Evolutionary conservation across 2,797 vertebrate species (phyloP).

Genomic region (Crocodylus rhombifer): DNA sequence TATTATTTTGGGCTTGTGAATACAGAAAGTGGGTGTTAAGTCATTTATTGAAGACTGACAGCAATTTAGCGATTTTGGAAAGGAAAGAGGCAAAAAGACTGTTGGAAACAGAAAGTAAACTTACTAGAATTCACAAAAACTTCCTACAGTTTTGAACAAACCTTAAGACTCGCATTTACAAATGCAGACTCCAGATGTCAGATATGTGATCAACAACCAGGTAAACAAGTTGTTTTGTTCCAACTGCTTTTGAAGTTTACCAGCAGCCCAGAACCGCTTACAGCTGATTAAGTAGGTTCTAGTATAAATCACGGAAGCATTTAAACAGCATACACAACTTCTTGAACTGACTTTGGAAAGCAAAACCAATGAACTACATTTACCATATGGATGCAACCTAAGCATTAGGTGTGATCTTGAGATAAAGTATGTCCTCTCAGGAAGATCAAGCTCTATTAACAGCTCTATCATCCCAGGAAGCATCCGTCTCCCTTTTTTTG

Average conservation of each 20-base stretch:
- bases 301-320: constrained; percentile 71
- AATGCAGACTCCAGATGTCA: neutral
- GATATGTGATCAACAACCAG: constrained; percentile 6
- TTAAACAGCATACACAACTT: constrained; percentile 68
- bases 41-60: neutral
- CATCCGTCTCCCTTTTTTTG: neutral
- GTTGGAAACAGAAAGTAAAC: neutral
- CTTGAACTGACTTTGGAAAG: constrained; percentile 62
- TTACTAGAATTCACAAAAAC: neutral
- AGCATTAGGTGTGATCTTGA: constrained; percentile 33
- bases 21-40: neutral
- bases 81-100: neutral
- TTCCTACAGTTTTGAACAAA: neutral
- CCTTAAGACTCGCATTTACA: neutral
- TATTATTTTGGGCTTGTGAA: neutral
- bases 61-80: neutral
- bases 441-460: neutral
- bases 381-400: constrained; percentile 36
- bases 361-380: constrained; percentile 72
- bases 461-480: neutral
- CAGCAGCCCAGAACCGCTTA: constrained; percentile 49
- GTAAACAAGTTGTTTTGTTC: constrained; percentile 52
- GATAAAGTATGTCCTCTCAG: constrained; percentile 7
- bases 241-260: constrained; percentile 61
- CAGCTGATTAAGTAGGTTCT: constrained; percentile 69